Evolutionary conservation across 2,888 invertebrate species (phyloP).

Genomic region (Lysandra bellargus): DNA sequence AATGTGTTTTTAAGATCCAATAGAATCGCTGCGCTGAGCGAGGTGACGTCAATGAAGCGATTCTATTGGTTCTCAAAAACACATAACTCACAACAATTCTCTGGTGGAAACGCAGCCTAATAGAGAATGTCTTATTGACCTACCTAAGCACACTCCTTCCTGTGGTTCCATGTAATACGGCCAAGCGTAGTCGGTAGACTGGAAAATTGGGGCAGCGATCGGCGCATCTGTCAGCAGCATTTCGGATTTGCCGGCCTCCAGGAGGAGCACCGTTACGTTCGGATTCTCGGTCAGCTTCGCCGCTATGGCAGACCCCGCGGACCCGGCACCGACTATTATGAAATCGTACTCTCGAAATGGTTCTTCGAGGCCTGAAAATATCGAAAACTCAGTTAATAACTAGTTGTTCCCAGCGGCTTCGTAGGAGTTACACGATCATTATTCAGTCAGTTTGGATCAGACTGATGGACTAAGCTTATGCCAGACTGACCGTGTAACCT

Average conservation of each 20-base stretch:
- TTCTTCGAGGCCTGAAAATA: slow-evolving; percentile 59
- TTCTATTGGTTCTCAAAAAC: no score
- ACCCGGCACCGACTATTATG: slow-evolving; percentile 79
- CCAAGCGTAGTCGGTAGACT: slow-evolving; percentile 71
- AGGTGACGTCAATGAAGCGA: no score
- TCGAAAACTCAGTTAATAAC: neutral
- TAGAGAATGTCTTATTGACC: neutral
- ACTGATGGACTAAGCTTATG: no score
- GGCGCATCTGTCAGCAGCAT: slow-evolving; percentile 69
- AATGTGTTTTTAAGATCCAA: no score
- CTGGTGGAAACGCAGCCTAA: neutral
- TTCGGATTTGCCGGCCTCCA: slow-evolving; percentile 76
- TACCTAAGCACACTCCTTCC: slow-evolving; percentile 75
- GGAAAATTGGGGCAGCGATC: slow-evolving; percentile 63
- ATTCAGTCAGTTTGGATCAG: no score
- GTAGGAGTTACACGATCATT: no score
- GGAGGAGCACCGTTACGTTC: slow-evolving; percentile 67
- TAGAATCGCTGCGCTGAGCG: no score
- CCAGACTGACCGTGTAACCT: no score
- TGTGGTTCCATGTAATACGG: slow-evolving; percentile 79
- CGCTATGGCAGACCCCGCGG: slow-evolving; percentile 75
- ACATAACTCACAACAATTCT: no score
- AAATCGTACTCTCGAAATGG: slow-evolving; percentile 69
- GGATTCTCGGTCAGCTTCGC: slow-evolving; percentile 71
- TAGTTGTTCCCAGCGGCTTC: no score